Evolutionary conservation across 2,113 vertebrate species (phyloP), one percentile per base, ranked within the genome.

Genomic region (Leptobrachium leishanense): DNA sequence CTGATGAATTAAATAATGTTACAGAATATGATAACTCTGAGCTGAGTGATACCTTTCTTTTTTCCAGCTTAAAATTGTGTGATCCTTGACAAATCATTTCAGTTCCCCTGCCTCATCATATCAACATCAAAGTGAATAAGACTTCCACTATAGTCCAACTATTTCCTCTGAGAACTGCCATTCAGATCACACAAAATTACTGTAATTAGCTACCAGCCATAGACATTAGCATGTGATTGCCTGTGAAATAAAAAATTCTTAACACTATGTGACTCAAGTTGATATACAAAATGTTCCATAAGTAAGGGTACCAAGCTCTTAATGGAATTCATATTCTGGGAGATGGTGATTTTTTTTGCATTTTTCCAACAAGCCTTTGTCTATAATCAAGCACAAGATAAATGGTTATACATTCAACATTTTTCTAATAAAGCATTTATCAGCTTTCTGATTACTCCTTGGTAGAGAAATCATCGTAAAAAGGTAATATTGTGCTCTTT

Each of bases 21-120:
- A 42, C 65, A 67, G 40, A 42, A 67, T 67, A 20, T 11, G 40
- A 31, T 31, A 31, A 31, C 20, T 31, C 65, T 42, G 68, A 11
- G 4, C 67, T 57, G 20, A 31, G 68, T 77, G 0, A 77, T 77
- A 54, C 53, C 53, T 59, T 77, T 40, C 74, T 55, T 66, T 57
- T 59, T 31, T 20, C 55, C 50, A 57, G 43, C 65, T 68, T 59
- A 6, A 69, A 76, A 68, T 44, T 44, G 64, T 67, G 7, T 76
- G 54, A 77, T 77, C 66, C 75, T 43, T 77, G 68, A 68, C 53
- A 77, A 69, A 77, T 77, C 66, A 77, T 69, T 77, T 77, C 75
- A 68, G 66, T 69, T 44, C 75, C 68, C 75, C 54, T 77, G 75
- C 75, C 75, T 77, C 75, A 59, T 77, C 75, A 43, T 41, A 77